Evolutionary conservation across 1,140 invertebrate genomes (phyloP).

Genomic region (Hyposmocoma kahamanoa): DNA sequence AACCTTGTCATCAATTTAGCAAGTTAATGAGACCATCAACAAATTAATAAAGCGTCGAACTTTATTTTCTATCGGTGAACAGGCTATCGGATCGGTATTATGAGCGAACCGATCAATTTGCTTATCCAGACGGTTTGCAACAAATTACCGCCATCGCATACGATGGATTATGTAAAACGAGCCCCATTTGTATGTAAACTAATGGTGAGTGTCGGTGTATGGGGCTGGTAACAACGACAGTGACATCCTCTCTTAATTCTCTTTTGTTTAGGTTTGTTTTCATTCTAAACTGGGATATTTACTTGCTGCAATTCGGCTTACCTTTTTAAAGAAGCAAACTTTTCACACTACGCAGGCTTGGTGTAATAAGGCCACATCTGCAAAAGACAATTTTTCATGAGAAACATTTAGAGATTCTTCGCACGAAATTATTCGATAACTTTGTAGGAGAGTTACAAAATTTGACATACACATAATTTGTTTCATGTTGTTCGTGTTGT

Average conservation of each 20-base stretch:
- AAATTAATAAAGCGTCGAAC: conserved; percentile 9
- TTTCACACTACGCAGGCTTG: too few relatives aligned
- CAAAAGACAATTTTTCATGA: too few relatives aligned
- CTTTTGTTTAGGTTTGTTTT: conserved; percentile 23
- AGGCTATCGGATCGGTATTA: conserved; percentile 48
- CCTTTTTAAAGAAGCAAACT: too few relatives aligned
- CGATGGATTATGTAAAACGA: conserved; percentile 71
- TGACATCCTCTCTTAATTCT: conserved; percentile 26
- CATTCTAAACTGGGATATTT: too few relatives aligned
- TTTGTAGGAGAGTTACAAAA: too few relatives aligned
- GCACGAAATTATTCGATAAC: too few relatives aligned
- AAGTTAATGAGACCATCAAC: conserved; percentile 1
- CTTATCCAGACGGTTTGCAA: conserved; percentile 64
- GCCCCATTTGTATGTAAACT: conserved; percentile 69
- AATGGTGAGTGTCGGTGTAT: conserved; percentile 56
- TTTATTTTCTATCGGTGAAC: conserved; percentile 22
- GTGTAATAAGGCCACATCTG: too few relatives aligned
- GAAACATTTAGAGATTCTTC: too few relatives aligned
- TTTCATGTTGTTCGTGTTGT: too few relatives aligned
- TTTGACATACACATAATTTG: too few relatives aligned
- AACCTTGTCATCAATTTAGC: too few relatives aligned
- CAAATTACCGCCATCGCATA: conserved; percentile 62
- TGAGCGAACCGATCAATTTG: conserved; percentile 61
- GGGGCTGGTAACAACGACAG: conserved; percentile 28
- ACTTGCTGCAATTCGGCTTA: too few relatives aligned